These are phyloP conservation scores for Crotalus horridus DNA, from an alignment of 2,113 vertebrate genomes.

Conservation along the genomic window DNA sequence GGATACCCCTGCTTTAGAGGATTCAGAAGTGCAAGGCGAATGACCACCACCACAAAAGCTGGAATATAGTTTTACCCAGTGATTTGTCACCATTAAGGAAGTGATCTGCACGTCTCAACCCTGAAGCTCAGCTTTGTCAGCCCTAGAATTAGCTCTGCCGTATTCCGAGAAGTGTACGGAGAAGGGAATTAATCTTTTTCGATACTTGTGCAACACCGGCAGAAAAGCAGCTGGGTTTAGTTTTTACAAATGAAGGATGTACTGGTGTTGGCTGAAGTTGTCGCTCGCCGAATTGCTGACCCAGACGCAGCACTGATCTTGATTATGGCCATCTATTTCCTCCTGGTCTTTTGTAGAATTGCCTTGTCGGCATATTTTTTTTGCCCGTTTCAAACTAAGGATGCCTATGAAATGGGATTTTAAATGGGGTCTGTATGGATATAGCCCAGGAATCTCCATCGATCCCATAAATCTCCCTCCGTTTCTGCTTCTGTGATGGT, in stretches of 20 bases:
- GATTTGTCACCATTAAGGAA: constrained; percentile 45
- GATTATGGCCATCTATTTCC: background rate
- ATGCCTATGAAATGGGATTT: background rate
- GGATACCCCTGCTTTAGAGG: background rate
- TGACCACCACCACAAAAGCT: background rate
- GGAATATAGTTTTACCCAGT: background rate
- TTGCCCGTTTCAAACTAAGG: background rate
- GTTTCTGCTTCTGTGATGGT: background rate
- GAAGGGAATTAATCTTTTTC: constrained; percentile 29
- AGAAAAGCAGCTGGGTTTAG: background rate
- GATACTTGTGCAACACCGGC: background rate
- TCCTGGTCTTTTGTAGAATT: background rate
- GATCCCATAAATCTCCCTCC: background rate
- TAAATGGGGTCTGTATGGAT: background rate
- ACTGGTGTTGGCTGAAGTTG: background rate
- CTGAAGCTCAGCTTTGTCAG: constrained; percentile 9
- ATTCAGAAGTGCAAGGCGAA: background rate
- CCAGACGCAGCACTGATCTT: background rate
- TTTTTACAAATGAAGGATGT: constrained; percentile 1
- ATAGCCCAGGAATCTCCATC: background rate
- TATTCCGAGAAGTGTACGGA: background rate
- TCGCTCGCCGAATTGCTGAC: background rate
- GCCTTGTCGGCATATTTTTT: background rate
- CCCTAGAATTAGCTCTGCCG: constrained; percentile 24
- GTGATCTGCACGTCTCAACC: constrained; percentile 4